Evolutionary conservation across 2,797 vertebrate species (phyloP).

Genomic region (Lagodon rhomboides): DNA sequence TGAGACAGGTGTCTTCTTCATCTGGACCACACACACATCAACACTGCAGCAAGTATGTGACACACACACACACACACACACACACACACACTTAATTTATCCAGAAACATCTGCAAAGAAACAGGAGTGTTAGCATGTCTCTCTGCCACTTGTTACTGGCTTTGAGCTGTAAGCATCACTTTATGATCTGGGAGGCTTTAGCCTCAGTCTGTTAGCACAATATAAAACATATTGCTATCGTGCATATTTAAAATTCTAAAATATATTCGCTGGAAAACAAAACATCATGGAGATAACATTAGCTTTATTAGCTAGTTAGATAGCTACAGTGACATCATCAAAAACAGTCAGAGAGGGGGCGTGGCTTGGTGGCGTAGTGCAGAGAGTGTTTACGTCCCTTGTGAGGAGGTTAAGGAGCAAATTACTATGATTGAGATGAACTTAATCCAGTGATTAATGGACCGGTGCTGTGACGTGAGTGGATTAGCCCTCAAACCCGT

Average conservation of each 20-base stretch:
- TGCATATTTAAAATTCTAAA: too few relatives aligned
- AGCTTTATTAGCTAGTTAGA: too few relatives aligned
- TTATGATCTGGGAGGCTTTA: background rate
- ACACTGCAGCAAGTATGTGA: background rate
- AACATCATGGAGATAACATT: too few relatives aligned
- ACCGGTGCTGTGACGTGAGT: constrained; percentile 19
- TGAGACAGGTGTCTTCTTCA: background rate
- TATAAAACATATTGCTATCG: too few relatives aligned
- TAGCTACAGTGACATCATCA: too few relatives aligned
- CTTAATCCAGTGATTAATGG: background rate
- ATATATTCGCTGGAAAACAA: too few relatives aligned
- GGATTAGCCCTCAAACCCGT: constrained; percentile 39
- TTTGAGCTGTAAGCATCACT: too few relatives aligned
- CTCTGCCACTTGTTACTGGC: too few relatives aligned
- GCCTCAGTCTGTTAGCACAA: background rate
- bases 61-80: constrained; percentile 10
- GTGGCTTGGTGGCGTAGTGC: background rate
- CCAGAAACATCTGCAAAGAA: too few relatives aligned
- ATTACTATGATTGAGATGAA: background rate
- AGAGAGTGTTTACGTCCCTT: background rate
- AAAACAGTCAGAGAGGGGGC: too few relatives aligned
- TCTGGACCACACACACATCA: background rate
- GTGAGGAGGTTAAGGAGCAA: too few relatives aligned
- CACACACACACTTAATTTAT: background rate
- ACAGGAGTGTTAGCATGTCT: too few relatives aligned